Evolutionary conservation across 2,888 invertebrate species (phyloP).

Genomic region (Formica aserva): DNA sequence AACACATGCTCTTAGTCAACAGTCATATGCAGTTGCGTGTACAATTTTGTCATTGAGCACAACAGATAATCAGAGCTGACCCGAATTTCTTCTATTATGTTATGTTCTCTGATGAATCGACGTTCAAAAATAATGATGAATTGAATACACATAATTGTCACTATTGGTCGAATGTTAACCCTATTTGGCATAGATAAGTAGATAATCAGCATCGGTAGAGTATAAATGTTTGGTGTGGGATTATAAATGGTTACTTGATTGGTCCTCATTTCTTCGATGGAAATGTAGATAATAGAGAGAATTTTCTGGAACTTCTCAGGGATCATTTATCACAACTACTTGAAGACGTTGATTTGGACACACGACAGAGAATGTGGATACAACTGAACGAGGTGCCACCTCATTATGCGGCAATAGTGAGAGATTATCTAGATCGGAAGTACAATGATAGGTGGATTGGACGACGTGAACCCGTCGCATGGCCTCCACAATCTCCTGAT

Average conservation of each 20-base stretch:
- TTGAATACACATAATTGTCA: background rate
- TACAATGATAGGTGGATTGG: too few species aligned
- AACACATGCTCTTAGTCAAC: slow-evolving; percentile 17
- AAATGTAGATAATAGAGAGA: too few species aligned
- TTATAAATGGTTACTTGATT: background rate
- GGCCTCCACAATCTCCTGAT: too few species aligned
- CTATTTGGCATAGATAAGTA: background rate
- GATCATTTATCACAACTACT: too few species aligned
- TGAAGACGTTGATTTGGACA: too few species aligned
- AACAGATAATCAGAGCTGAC: slow-evolving; percentile 22
- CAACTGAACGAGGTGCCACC: too few species aligned
- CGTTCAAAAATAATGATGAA: slow-evolving; percentile 7
- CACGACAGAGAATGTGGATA: too few species aligned
- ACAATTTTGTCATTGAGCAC: slow-evolving; percentile 11
- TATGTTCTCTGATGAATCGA: background rate
- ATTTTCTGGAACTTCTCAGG: too few species aligned
- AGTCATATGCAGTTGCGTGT: slow-evolving; percentile 2
- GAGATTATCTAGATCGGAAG: too few species aligned
- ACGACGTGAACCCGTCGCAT: too few species aligned
- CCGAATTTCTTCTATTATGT: slow-evolving; percentile 13
- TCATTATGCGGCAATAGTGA: too few species aligned
- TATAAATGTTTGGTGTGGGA: background rate
- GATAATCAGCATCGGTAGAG: background rate
- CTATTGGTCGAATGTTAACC: slow-evolving; percentile 9
- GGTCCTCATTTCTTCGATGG: background rate